A percentile compares a stretch with the other conserved stretches of the same genome.
Conservation (phyloP, 2,888 invertebrate species). For the Synergus laeviventris region DNA sequence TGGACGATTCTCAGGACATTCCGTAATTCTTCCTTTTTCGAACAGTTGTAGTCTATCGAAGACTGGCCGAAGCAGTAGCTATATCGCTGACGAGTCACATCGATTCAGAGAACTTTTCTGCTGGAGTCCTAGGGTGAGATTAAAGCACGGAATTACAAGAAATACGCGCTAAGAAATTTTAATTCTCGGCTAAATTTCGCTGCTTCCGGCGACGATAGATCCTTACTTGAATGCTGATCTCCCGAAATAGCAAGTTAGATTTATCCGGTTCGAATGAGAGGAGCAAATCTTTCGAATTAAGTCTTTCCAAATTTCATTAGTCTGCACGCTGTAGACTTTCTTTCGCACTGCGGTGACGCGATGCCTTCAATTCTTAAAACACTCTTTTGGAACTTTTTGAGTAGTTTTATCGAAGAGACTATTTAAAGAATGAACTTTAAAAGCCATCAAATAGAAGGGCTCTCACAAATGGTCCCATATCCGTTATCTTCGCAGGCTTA, state of each 20-base stretch:
- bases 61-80: constrained; percentile 16
- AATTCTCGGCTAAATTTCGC: constrained; percentile 65
- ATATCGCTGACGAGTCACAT: constrained; percentile 63
- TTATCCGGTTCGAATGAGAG: constrained; percentile 52
- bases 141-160: constrained; percentile 63
- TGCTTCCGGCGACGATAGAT: constrained; percentile 48
- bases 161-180: constrained; percentile 70
- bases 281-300: constrained; percentile 51
- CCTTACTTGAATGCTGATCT: constrained; percentile 53
- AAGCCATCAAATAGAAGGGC: constrained; percentile 47
- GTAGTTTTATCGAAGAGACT: constrained; percentile 33
- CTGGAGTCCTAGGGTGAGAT: constrained; percentile 63
- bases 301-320: background rate
- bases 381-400: constrained; percentile 1
- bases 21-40: constrained; percentile 42
- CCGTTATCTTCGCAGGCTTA: constrained; percentile 64
- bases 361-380: background rate
- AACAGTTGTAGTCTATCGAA: constrained; percentile 38
- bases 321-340: background rate
- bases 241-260: constrained; percentile 52
- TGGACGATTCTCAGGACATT: constrained; percentile 11
- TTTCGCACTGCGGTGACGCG: background rate
- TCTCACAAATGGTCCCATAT: constrained; percentile 57
- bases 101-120: constrained; percentile 64
- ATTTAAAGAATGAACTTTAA: constrained; percentile 49